Evolutionary conservation across 2,888 invertebrate species (phyloP).

Genomic region (Apamea anceps): DNA sequence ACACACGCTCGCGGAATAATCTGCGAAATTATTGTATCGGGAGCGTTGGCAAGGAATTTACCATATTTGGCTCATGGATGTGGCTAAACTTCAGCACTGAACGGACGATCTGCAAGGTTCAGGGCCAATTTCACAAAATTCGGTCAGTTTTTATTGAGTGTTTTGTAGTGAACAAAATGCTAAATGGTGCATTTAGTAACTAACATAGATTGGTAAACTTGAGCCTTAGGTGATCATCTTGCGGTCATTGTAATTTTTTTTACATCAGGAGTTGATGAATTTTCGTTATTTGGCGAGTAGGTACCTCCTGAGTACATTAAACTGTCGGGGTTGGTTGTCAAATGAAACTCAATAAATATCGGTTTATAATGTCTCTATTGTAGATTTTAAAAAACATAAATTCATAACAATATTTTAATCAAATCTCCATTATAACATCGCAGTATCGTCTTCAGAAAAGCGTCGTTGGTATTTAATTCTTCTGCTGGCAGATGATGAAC

Average conservation of each 20-base stretch:
- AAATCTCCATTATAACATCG: conserved; percentile 30
- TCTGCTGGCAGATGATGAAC: conserved; percentile 85
- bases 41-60: conserved; percentile 22
- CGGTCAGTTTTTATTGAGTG: neutral
- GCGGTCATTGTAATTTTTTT: too few relatives aligned
- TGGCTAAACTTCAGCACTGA: neutral
- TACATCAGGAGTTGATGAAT: neutral
- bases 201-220: neutral
- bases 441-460: conserved; percentile 10
- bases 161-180: conserved; percentile 6
- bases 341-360: conserved; percentile 8
- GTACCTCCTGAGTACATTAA: neutral
- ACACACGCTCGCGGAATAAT: conserved; percentile 64
- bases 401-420: conserved; percentile 18
- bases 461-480: conserved; percentile 71
- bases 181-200: neutral
- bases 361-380: conserved; percentile 32
- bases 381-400: conserved; percentile 35
- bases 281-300: neutral
- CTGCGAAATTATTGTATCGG: conserved; percentile 38
- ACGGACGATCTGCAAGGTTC: neutral
- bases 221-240: neutral
- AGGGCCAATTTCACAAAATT: neutral
- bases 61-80: conserved; percentile 10
- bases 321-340: neutral